Percentiles rank a stretch among this genome's conserved stretches.
Conservation (phyloP, 2,797 vertebrate species). For the Caiman crocodilus region DNA sequence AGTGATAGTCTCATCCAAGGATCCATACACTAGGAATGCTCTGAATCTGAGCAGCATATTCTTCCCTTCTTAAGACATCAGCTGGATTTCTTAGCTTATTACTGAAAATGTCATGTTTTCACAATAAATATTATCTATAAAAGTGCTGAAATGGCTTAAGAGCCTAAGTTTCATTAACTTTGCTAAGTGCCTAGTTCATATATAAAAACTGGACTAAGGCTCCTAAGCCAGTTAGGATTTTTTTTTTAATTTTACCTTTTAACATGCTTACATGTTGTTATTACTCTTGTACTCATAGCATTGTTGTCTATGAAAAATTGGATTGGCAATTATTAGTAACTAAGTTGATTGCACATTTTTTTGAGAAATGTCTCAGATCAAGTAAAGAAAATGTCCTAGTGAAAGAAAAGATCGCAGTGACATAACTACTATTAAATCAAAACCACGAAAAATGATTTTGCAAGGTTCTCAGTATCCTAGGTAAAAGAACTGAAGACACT, state of each 20-base stretch:
- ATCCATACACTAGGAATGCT: no score
- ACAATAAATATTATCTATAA: neutral
- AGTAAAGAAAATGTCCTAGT: neutral
- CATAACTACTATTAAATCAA: neutral
- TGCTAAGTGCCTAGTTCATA: neutral
- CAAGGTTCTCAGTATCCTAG: neutral
- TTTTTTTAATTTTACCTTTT: slow-evolving; percentile 23
- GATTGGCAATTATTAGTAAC: neutral
- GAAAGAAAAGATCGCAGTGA: neutral
- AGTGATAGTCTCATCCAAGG: no score
- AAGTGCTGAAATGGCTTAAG: neutral
- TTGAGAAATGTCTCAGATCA: neutral
- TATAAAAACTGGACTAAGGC: neutral
- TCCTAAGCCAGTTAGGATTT: neutral
- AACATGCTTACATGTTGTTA: neutral
- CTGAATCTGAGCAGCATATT: no score
- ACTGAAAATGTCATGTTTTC: neutral
- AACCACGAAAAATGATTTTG: neutral
- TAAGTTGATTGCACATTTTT: neutral
- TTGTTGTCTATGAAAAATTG: slow-evolving; percentile 1
- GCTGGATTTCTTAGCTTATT: neutral
- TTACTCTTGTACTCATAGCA: neutral
- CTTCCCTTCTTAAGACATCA: no score
- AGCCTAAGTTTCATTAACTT: neutral
- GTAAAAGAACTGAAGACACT: neutral